A percentile compares a stretch with the other conserved stretches of the same genome.
These are phyloP conservation scores for Lutjanus campechanus DNA, from an alignment of 2,797 vertebrate genomes.

Conservation along the genomic window DNA sequence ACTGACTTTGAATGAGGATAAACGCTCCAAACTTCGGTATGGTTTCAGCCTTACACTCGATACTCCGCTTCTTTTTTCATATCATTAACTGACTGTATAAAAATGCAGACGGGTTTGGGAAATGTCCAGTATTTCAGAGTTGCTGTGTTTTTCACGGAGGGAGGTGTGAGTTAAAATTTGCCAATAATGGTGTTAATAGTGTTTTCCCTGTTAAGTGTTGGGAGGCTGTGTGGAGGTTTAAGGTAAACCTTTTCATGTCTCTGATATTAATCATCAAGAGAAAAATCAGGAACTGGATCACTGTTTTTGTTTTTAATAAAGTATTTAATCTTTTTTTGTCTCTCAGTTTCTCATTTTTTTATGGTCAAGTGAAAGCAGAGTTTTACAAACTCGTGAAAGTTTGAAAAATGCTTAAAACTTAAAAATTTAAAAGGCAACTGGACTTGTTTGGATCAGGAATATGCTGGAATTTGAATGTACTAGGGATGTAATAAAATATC, in stretches of 20 bases:
- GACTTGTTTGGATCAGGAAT: too few relatives aligned
- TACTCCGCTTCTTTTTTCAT: conserved; percentile 9
- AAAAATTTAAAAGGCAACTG: too few relatives aligned
- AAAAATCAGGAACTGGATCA: conserved; percentile 51
- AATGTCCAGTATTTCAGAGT: conserved; percentile 32
- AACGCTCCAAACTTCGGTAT: conserved; percentile 10
- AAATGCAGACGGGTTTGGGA: background rate
- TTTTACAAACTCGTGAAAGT: too few relatives aligned
- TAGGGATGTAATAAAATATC: too few relatives aligned
- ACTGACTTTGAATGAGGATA: conserved; percentile 21
- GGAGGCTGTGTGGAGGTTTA: conserved; percentile 13
- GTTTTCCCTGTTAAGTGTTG: conserved; percentile 38
- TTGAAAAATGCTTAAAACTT: too few relatives aligned
- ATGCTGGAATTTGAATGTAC: too few relatives aligned
- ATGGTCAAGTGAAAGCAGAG: background rate
- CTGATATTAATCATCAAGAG: conserved; percentile 22
- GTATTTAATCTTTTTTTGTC: conserved; percentile 47
- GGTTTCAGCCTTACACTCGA: conserved; percentile 15
- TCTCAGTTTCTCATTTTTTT: conserved; percentile 6
- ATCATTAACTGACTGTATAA: conserved; percentile 23
- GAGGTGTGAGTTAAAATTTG: conserved; percentile 1
- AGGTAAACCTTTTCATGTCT: conserved; percentile 6
- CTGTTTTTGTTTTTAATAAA: conserved; percentile 73
- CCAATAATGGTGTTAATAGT: conserved; percentile 36
- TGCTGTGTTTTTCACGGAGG: conserved; percentile 29